A percentile compares a stretch with the other conserved stretches of the same genome.
Evolutionary conservation across 1,140 invertebrate species (phyloP).

Genomic region (Lasaia peninsularis): DNA sequence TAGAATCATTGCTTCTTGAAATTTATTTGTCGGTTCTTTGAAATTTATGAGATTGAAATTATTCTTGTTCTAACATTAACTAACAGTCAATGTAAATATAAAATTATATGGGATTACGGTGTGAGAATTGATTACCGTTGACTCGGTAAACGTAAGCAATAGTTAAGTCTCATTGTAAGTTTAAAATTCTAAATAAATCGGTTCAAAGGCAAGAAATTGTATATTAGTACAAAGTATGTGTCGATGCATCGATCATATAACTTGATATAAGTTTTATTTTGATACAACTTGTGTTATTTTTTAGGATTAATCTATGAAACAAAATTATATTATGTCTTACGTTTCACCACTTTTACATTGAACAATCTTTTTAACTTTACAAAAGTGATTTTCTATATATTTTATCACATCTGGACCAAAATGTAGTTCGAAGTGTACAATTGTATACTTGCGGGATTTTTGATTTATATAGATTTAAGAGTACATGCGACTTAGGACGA

Average conservation of each 20-base stretch:
- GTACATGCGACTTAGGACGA: constrained; percentile 8
- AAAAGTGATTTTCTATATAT: not conserved
- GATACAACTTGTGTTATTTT: constrained; percentile 54
- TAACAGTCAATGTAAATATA: constrained; percentile 18
- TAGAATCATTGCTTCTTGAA: too few species aligned
- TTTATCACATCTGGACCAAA: constrained; percentile 17
- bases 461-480: constrained; percentile 13
- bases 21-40: too few species aligned
- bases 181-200: constrained; percentile 50
- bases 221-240: constrained; percentile 69
- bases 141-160: constrained; percentile 45
- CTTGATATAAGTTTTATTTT: constrained; percentile 58
- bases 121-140: not conserved
- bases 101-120: not conserved
- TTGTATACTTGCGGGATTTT: not conserved
- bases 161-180: constrained; percentile 47
- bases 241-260: constrained; percentile 31
- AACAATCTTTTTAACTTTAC: not conserved
- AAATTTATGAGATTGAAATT: not conserved
- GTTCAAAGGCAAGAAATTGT: constrained; percentile 51
- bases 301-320: constrained; percentile 34
- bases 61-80: constrained; percentile 7
- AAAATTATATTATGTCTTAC: constrained; percentile 27
- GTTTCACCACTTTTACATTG: not conserved
- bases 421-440: constrained; percentile 4